These are phyloP conservation scores for Antheraea assamensis DNA, from an alignment of 2,888 invertebrate species.

Conservation along the genomic window DNA sequence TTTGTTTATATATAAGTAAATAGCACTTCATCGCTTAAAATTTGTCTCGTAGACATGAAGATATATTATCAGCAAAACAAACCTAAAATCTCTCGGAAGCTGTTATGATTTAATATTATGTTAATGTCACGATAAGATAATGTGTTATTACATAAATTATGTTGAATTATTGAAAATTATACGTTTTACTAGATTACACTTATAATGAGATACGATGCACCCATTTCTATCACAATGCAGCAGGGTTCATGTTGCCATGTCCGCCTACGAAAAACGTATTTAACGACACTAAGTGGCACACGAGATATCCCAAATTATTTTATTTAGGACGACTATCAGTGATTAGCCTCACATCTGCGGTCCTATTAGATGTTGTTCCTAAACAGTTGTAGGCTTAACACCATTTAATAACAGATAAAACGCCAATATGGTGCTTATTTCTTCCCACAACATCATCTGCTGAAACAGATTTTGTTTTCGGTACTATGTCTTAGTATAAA, in stretches of 20 bases:
- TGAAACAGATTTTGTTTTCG: no score
- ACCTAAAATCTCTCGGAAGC: not conserved
- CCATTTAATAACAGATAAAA: no score
- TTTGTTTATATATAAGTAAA: not conserved
- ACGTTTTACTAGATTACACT: not conserved
- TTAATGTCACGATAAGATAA: conserved; percentile 1
- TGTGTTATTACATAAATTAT: not conserved
- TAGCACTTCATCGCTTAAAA: not conserved
- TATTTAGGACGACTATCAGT: no score
- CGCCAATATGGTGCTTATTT: no score
- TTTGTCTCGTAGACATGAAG: not conserved
- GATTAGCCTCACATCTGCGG: no score
- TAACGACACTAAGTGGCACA: no score
- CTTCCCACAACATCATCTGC: no score
- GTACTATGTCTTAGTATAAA: no score
- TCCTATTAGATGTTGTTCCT: no score
- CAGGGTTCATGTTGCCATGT: not conserved
- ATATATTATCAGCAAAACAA: conserved; percentile 10
- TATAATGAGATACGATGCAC: not conserved
- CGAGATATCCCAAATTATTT: no score
- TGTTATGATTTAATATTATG: not conserved
- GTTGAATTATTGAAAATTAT: not conserved
- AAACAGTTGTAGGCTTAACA: no score
- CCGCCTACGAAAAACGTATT: no score
- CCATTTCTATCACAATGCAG: not conserved